phyloP scores from a whole-genome alignment of 2,888 invertebrate genomes.

The Drosophila merina region DNA sequence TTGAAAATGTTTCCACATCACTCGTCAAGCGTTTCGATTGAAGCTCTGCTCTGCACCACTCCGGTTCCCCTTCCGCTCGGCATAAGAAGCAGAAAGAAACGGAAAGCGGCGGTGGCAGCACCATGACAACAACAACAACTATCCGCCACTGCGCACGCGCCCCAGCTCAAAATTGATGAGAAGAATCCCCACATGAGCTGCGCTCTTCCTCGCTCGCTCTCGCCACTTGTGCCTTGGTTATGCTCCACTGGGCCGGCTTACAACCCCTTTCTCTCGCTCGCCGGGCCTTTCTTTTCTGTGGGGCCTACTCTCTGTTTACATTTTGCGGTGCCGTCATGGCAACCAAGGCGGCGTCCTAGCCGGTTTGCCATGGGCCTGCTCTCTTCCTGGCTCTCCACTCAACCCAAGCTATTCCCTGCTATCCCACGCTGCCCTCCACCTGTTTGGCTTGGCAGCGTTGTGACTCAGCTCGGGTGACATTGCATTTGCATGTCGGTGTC shows the following conservation, averaged over 20 bases:
- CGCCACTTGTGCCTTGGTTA: slow-evolving; percentile 29
- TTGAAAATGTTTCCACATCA: slow-evolving; percentile 84
- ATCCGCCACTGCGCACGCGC: slow-evolving; percentile 77
- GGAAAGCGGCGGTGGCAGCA: slow-evolving; percentile 66
- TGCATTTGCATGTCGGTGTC: slow-evolving; percentile 74
- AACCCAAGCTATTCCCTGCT: neutral
- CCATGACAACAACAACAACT: slow-evolving; percentile 67
- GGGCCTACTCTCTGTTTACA: slow-evolving; percentile 70
- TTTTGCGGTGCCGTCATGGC: slow-evolving; percentile 58
- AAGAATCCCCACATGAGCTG: slow-evolving; percentile 16
- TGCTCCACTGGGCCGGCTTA: slow-evolving; percentile 55
- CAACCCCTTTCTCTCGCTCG: slow-evolving; percentile 32
- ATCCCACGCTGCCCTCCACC: slow-evolving; percentile 14
- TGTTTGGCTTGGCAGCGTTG: slow-evolving; percentile 31
- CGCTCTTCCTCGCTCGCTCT: neutral
- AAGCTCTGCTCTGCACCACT: slow-evolving; percentile 39
- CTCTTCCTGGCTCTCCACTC: slow-evolving; percentile 11
- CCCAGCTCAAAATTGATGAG: slow-evolving; percentile 68
- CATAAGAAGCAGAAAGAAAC: slow-evolving; percentile 51
- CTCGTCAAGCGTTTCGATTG: slow-evolving; percentile 84
- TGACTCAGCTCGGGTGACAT: slow-evolving; percentile 72
- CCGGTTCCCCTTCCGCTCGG: slow-evolving; percentile 47
- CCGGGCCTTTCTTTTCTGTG: slow-evolving; percentile 5
- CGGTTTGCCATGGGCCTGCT: slow-evolving; percentile 40
- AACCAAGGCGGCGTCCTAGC: slow-evolving; percentile 69